Percentiles rank a stretch among this genome's conserved stretches.
Evolutionary conservation across 2,888 invertebrate genomes (phyloP).

Genomic region (Drosophila tripunctata): DNA sequence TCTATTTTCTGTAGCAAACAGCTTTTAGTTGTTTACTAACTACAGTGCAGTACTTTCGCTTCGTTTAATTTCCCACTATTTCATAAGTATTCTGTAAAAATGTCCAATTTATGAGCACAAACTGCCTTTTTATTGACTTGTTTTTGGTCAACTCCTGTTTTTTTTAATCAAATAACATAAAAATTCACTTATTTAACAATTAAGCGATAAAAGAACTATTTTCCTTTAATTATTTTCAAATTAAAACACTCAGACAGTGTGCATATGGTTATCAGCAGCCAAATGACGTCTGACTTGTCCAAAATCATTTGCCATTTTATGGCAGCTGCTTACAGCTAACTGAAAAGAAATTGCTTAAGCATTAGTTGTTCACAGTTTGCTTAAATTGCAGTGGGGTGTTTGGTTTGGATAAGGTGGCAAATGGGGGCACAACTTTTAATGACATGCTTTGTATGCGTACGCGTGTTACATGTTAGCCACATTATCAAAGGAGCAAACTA

Average conservation of each 20-base stretch:
- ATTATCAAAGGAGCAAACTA: conserved; percentile 63
- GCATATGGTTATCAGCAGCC: neutral
- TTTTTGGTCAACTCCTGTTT: too few species aligned
- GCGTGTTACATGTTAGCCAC: conserved; percentile 67
- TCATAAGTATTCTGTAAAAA: too few species aligned
- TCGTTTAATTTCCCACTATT: too few species aligned
- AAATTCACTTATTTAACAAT: neutral
- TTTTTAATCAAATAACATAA: too few species aligned
- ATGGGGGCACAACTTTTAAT: conserved; percentile 62
- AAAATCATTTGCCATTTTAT: conserved; percentile 18
- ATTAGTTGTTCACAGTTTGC: conserved; percentile 37
- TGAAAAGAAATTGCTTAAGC: conserved; percentile 48
- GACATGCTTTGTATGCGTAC: conserved; percentile 74
- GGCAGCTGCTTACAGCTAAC: conserved; percentile 18
- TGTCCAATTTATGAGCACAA: too few species aligned
- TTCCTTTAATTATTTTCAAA: conserved; percentile 4
- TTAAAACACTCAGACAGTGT: neutral
- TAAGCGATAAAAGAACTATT: neutral
- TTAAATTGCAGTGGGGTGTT: conserved; percentile 15
- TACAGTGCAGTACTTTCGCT: too few species aligned
- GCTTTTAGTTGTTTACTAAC: too few species aligned
- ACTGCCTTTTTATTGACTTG: too few species aligned
- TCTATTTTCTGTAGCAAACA: too few species aligned
- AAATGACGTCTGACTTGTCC: neutral
- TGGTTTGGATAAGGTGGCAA: neutral